Evolutionary conservation across 2,888 invertebrate genomes (phyloP).

Genomic region (Formica aserva): DNA sequence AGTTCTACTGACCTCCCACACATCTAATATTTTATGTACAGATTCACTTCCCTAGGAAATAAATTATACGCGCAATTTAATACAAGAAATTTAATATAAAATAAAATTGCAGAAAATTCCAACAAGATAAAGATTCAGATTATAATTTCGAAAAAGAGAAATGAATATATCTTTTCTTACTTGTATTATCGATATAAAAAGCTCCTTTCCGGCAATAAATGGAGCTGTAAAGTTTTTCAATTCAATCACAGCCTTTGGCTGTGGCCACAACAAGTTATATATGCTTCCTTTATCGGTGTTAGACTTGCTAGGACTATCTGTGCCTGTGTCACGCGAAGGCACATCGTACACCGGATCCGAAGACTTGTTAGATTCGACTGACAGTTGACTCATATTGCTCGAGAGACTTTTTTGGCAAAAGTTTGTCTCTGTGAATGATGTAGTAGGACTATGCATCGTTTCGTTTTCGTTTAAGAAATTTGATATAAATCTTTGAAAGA

Average conservation of each 20-base stretch:
- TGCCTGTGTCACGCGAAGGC: slow-evolving; percentile 76
- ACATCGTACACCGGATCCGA: slow-evolving; percentile 82
- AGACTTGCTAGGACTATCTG: slow-evolving; percentile 79
- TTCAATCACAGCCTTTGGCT: slow-evolving; percentile 87
- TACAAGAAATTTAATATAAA: neutral
- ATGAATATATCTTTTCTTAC: slow-evolving; percentile 61
- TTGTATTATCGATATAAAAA: slow-evolving; percentile 86
- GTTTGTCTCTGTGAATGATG: slow-evolving; percentile 78
- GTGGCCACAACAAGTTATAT: slow-evolving; percentile 87
- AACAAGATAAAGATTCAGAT: neutral
- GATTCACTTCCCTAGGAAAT: slow-evolving; percentile 81
- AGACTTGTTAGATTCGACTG: slow-evolving; percentile 82
- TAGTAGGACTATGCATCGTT: slow-evolving; percentile 78
- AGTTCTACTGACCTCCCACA: slow-evolving; percentile 87
- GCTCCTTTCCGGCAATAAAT: slow-evolving; percentile 85
- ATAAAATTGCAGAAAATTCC: neutral
- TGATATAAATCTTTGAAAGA: slow-evolving; percentile 79
- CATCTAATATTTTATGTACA: slow-evolving; percentile 86
- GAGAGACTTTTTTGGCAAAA: slow-evolving; percentile 80
- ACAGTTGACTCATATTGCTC: slow-evolving; percentile 82
- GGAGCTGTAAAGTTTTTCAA: slow-evolving; percentile 85
- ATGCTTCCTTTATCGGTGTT: slow-evolving; percentile 76
- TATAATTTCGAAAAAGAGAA: neutral
- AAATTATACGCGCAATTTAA: slow-evolving; percentile 1
- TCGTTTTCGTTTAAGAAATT: slow-evolving; percentile 81